Percentiles rank a stretch among this genome's conserved stretches.
These are phyloP conservation scores for Nothobranchius furzeri DNA, from an alignment of 2,113 vertebrate genomes.

Conservation along the genomic window DNA sequence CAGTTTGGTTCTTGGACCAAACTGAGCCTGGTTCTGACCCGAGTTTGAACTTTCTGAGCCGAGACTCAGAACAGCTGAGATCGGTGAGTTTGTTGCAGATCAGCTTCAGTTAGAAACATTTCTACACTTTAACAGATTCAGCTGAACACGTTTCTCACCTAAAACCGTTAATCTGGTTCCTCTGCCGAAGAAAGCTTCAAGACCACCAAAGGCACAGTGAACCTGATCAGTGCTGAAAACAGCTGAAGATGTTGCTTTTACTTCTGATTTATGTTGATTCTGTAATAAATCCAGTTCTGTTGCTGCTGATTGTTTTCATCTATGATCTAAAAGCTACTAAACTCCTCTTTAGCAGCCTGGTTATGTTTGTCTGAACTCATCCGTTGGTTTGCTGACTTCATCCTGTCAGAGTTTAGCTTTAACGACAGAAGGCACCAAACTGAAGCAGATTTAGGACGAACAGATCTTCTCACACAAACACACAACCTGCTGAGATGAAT, in stretches of 20 bases:
- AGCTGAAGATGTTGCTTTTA: not conserved
- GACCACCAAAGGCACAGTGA: conserved; percentile 21
- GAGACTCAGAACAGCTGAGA: not conserved
- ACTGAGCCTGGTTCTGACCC: not conserved
- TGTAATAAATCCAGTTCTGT: not conserved
- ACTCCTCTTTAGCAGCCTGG: not conserved
- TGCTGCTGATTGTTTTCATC: not conserved
- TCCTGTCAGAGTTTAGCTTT: too few relatives aligned
- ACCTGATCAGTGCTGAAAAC: not conserved
- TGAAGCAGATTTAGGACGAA: too few relatives aligned
- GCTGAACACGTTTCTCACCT: not conserved
- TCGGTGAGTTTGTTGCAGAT: not conserved
- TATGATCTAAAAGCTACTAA: not conserved
- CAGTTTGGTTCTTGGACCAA: conserved; percentile 53
- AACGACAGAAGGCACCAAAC: too few relatives aligned
- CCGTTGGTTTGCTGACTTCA: conserved; percentile 64
- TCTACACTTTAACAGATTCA: too few relatives aligned
- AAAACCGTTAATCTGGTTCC: not conserved
- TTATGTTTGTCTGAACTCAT: not conserved
- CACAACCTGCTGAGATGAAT: not conserved
- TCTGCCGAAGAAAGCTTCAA: not conserved
- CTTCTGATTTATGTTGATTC: not conserved
- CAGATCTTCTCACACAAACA: too few relatives aligned
- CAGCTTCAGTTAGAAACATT: not conserved
- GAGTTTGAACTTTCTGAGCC: not conserved